Evolutionary conservation across 2,888 invertebrate species (phyloP), one percentile per base, ranked within the genome.

Genomic region (Cryptosula pallasiana): DNA sequence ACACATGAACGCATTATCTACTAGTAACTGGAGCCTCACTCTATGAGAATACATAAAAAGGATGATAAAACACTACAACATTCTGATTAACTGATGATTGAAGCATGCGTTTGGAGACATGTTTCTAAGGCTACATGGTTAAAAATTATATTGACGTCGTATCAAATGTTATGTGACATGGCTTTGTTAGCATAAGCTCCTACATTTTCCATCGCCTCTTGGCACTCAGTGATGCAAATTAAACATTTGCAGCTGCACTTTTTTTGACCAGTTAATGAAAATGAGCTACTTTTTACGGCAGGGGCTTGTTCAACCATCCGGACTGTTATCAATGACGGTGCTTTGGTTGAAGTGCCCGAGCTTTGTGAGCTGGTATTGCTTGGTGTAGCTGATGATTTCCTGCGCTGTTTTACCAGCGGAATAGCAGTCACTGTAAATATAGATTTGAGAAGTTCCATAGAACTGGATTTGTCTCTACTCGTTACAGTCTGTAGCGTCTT

Each of bases 341-440:
- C 27, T 20, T 32, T 32, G 9, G 27, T 25, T 32, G 63, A 63
- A 27, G 29, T 63, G 5, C 13, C 32, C 3, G 63, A 32, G n/a
- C 57, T n/a, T n/a, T 23, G 5, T 5, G 20, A 5, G n/a, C 16
- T 23, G 3, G 3, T 63, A n/a, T 25, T 25, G 13, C 25, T 63
- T 2, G 32, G 32, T 13, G 63, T 25, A 9, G 32, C 27, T 29
- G 63, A 63, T 9, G 3, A 32, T 34, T 5, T 63, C n/a, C 32
- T 5, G 5, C 9, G 3, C 25, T 32, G 27, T 32, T 27, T 32
- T 25, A 32, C 63, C 13, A 32, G 34, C 5, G 32, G 63, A 29
- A 27, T n/a, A 34, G 63, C 27, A 13, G 63, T 63, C 32, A 63
- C 63, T 2, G 63, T 63, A 34, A 63, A 63, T 13, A 63, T 32